Evolutionary conservation across 2,888 invertebrate species (phyloP).

Genomic region (Conus canariensis): DNA sequence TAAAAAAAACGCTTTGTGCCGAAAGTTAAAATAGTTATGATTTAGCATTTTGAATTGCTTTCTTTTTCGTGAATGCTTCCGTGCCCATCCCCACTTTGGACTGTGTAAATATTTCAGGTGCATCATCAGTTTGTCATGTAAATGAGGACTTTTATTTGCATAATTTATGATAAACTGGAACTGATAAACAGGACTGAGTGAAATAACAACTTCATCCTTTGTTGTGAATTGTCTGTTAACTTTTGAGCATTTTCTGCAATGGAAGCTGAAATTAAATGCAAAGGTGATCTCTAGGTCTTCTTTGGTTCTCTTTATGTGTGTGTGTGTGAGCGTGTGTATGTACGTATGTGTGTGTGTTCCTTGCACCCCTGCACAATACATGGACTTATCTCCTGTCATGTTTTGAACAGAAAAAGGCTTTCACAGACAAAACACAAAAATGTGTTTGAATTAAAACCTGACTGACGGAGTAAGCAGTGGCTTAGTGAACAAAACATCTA

Average conservation of each 20-base stretch:
- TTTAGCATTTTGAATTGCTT: too few relatives aligned
- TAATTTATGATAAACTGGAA: constrained; percentile 21
- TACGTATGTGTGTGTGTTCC: neutral
- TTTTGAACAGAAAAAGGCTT: too few relatives aligned
- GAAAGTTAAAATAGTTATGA: too few relatives aligned
- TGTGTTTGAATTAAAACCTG: too few relatives aligned
- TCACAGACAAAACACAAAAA: too few relatives aligned
- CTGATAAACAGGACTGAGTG: neutral
- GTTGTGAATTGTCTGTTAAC: neutral
- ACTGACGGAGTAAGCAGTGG: too few relatives aligned
- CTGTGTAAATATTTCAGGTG: constrained; percentile 2
- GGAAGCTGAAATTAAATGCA: neutral
- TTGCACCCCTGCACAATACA: too few relatives aligned
- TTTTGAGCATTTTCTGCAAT: constrained; percentile 8
- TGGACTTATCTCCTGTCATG: too few relatives aligned
- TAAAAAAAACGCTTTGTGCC: too few relatives aligned
- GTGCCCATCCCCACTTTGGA: neutral
- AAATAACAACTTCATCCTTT: neutral
- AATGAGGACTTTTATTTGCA: neutral
- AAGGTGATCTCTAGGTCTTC: neutral
- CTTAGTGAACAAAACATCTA: too few relatives aligned
- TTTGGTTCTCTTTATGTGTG: neutral
- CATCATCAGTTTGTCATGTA: neutral
- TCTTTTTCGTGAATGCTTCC: too few relatives aligned
- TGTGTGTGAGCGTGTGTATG: constrained; percentile 30